These are phyloP conservation scores for Malthinus seriepunctatus DNA, from an alignment of 2,888 invertebrate genomes.

Conservation along the genomic window DNA sequence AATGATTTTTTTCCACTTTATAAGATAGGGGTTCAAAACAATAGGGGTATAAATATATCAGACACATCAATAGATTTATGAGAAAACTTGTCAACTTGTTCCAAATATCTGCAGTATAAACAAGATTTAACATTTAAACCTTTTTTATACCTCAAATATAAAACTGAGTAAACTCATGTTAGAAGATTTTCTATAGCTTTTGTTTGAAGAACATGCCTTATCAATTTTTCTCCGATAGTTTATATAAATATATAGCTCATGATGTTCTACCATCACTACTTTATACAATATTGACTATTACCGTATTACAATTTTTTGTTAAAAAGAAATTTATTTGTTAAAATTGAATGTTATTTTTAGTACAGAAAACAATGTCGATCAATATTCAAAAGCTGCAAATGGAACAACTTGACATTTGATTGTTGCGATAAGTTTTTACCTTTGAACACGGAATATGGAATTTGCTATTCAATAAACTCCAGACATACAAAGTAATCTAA, in stretches of 20 bases:
- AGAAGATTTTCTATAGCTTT: not conserved
- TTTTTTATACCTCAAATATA: slow-evolving; percentile 3
- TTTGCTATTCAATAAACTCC: slow-evolving; percentile 68
- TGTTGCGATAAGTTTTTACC: slow-evolving; percentile 73
- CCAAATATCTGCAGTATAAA: too few species aligned
- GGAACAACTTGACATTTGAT: slow-evolving; percentile 64
- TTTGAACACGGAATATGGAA: slow-evolving; percentile 70
- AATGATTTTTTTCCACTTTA: too few species aligned
- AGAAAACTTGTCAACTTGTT: too few species aligned
- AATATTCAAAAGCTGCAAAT: slow-evolving; percentile 64
- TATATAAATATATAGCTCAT: slow-evolving; percentile 1
- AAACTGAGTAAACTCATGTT: slow-evolving; percentile 3
- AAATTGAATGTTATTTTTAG: slow-evolving; percentile 33
- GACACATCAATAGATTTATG: too few species aligned
- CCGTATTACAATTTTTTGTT: not conserved
- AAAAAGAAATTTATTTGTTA: not conserved
- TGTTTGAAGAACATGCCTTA: slow-evolving; percentile 6
- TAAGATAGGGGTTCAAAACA: too few species aligned
- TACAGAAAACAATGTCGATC: slow-evolving; percentile 57
- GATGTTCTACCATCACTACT: not conserved
- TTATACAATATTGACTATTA: not conserved
- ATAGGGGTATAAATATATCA: too few species aligned
- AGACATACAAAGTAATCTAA: slow-evolving; percentile 60
- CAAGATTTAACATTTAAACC: slow-evolving; percentile 2
- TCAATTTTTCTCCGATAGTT: slow-evolving; percentile 2